phyloP scores from a whole-genome alignment of 2,888 invertebrate species.

The Meteorus colon region DNA sequence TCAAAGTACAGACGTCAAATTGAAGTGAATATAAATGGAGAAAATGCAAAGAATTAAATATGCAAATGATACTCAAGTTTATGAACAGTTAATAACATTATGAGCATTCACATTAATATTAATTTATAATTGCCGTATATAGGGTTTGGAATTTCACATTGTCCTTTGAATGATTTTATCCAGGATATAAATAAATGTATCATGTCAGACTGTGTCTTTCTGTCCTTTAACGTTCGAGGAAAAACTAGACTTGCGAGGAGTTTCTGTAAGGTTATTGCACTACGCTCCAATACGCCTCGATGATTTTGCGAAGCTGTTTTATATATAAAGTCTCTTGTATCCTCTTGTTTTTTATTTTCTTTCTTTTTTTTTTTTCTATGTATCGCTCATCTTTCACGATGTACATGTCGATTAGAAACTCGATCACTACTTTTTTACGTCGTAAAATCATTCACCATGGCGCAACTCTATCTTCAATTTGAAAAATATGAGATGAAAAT shows the following conservation, averaged over 20 bases:
- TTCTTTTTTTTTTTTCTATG: constrained; percentile 1
- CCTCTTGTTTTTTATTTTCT: not conserved
- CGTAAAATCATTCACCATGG: constrained; percentile 9
- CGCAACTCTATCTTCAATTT: not conserved
- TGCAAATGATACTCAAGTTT: too few relatives aligned
- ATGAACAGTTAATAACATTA: too few relatives aligned
- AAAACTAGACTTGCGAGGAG: constrained; percentile 31
- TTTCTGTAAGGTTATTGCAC: constrained; percentile 34
- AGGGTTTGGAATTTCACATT: too few relatives aligned
- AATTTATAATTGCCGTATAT: too few relatives aligned
- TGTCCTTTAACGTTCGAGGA: constrained; percentile 7
- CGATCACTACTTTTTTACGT: constrained; percentile 22
- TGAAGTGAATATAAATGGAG: too few relatives aligned
- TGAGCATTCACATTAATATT: too few relatives aligned
- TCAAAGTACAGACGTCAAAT: too few relatives aligned
- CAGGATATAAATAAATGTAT: too few relatives aligned
- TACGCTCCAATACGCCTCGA: constrained; percentile 36
- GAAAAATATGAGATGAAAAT: not conserved
- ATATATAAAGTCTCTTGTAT: constrained; percentile 3
- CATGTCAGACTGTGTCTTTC: too few relatives aligned
- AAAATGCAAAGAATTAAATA: too few relatives aligned
- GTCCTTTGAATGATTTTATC: too few relatives aligned
- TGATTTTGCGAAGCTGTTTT: constrained; percentile 37
- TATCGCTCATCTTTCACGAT: constrained; percentile 34
- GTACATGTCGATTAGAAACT: constrained; percentile 40